Evolutionary conservation across 2,888 invertebrate species (phyloP).

Genomic region (Seira ritae): DNA sequence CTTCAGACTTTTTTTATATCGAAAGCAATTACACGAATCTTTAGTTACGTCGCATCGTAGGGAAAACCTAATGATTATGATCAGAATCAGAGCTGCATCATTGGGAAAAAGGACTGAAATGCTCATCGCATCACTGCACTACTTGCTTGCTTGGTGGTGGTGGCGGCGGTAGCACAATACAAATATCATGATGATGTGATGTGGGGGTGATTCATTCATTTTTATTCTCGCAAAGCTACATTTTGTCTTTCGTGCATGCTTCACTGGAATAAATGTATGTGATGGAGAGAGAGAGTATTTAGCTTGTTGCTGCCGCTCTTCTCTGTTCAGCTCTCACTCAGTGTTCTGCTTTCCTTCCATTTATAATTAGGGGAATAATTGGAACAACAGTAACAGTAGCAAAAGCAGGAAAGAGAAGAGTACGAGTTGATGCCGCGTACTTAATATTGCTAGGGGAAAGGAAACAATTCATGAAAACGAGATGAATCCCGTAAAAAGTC

Average conservation of each 20-base stretch:
- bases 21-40: slow-evolving; percentile 11
- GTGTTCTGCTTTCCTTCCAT: slow-evolving; percentile 35
- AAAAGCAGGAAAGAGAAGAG: neutral
- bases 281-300: slow-evolving; percentile 30
- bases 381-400: slow-evolving; percentile 27
- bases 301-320: slow-evolving; percentile 47
- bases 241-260: neutral
- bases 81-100: neutral
- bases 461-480: slow-evolving; percentile 52
- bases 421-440: neutral
- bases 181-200: neutral
- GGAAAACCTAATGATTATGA: neutral
- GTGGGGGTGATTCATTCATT: neutral
- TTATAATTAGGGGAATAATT: slow-evolving; percentile 69
- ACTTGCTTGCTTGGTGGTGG: too few species aligned
- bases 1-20: neutral
- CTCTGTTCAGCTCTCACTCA: neutral
- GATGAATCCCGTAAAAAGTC: slow-evolving; percentile 44
- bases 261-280: slow-evolving; percentile 23
- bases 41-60: neutral
- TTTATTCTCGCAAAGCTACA: neutral
- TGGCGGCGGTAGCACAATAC: too few species aligned
- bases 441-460: slow-evolving; percentile 31
- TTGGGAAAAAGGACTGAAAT: too few species aligned
- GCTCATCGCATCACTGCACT: too few species aligned